Evolutionary conservation across 2,797 vertebrate genomes (phyloP), one percentile per base, ranked within the genome.

Genomic region (Sebastes hopkinsi): DNA sequence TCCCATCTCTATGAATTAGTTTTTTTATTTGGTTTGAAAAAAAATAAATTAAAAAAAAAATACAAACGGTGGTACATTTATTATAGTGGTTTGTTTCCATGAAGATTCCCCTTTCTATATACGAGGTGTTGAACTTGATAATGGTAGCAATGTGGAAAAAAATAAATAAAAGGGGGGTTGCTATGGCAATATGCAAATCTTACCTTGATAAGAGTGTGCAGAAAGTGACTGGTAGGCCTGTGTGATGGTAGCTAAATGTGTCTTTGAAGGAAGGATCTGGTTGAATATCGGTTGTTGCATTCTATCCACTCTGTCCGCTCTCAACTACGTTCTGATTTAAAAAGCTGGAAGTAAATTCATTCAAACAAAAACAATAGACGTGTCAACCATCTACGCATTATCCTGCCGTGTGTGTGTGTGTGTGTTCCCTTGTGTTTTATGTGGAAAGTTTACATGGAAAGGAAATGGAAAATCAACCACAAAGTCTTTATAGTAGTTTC

Each of bases 241-340:
- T 87, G 87, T 92, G 88, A 91, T 84, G 85, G 89, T 89, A 88
- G 87, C 62, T 90, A 85, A 97, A 90, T 92, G 94, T 96, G 95
- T 95, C 93, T 97, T 96, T 96, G 95, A 94, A 93, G 93, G 92
- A 94, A 86, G 85, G 83, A 83, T 90, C 83, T 88, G 89, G 84
- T 89, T 81, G 84, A 88, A 84, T 87, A 90, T 92, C 75, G 80
- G 87, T 89, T 89, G 90, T 91, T 90, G 87, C 88, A 88, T 92
- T 93, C 86, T 91, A 80, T 94, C 91, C 91, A 92, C 84, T 94
- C 92, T 95, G 91, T 93, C 88, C 59, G 87, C 89, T 90, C 92
- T 94, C 92, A 82, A 92, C 89, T 90, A 90, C 90, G 76, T 94
- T 93, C 92, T 93, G 90, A 92, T 94, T 93, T 90, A 73, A 91